A percentile compares a stretch with the other conserved stretches of the same genome.
Conservation (phyloP, 1,140 invertebrate genomes). For the Muscidifurax raptorellus region DNA sequence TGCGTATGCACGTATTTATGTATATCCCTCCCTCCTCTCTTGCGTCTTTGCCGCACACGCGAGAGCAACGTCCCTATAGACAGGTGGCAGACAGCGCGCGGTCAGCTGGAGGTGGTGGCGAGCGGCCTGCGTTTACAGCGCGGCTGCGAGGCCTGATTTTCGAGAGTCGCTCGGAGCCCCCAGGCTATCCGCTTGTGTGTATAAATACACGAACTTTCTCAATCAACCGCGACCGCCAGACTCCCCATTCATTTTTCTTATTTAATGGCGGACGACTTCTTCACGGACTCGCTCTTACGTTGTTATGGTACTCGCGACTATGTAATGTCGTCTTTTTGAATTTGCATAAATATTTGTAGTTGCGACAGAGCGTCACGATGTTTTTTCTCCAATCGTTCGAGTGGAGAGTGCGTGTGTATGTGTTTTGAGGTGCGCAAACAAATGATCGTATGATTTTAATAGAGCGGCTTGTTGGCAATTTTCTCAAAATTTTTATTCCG, state of each 20-base stretch:
- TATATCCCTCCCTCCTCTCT: too few species aligned
- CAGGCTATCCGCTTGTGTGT: too few species aligned
- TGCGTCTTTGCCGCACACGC: too few species aligned
- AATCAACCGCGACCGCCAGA: not conserved
- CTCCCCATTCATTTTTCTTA: not conserved
- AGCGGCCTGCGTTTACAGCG: not conserved
- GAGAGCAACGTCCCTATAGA: not conserved
- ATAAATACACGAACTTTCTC: not conserved
- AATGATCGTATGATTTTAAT: too few species aligned
- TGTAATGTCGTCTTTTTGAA: not conserved
- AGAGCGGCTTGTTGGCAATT: not conserved
- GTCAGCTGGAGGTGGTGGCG: not conserved
- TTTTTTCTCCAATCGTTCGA: not conserved
- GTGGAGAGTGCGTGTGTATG: too few species aligned
- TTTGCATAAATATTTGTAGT: not conserved
- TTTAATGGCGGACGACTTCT: not conserved
- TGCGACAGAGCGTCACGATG: not conserved
- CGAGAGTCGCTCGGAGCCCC: not conserved
- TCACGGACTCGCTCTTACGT: too few species aligned
- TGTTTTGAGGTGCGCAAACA: too few species aligned
- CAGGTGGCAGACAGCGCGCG: conserved; percentile 35
- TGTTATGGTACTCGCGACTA: too few species aligned
- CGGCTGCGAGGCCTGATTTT: not conserved
- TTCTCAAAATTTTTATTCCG: not conserved
- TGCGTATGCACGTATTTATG: too few species aligned